Base-by-base conservation (phyloP, 2,888 invertebrate genomes). In the Herminia tarsipennalis region DNA sequence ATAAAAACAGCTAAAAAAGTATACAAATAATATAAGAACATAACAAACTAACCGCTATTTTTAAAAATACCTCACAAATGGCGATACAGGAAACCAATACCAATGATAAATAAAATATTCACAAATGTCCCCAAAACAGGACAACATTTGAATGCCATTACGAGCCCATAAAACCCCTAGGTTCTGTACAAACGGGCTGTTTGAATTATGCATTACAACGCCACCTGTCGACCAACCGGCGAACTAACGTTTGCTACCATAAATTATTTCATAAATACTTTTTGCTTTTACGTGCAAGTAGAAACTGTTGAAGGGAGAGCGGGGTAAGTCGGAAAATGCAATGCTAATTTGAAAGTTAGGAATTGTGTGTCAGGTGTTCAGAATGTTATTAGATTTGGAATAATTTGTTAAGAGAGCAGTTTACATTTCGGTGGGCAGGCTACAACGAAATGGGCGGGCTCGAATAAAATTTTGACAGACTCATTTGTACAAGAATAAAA, bases 201-300 rank as follows among this genome's bases (percentile, higher is more conserved):
- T 43, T 56, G 78, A 81, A 83, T 83, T 57, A 83, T 83, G 79
- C 81, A 83, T 82, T 63, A 69, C 58, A 66, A 65, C 66, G 77
- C 81, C 82, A 83, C 83, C 83, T 84, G 83, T 74, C 70, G 67
- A 42, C 67, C 66, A 82, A 82, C 82, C 73, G 82, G 71, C 80
- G 66, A 66, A 79, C 76, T 74, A 78, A 73, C 79, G 73, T 74
- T 76, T 73, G 73, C 71, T 58, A 43, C 48, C 62, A 63, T 66
- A 66, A 66, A 69, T 70, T 64, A 61, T 56, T 55, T 33, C 64
- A 61, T 70, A 71, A 18, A 40, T 41, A 20, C 24, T 33, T 39
- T 32, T 18, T 45, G 37, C 13, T 39, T 18, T 29, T 33, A 25
- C 25, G 12, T 25, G 25, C 33, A 27, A 22, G 5, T 29, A 18